phyloP scores from a whole-genome alignment of 2,113 vertebrate species.

The Polyodon spathula region DNA sequence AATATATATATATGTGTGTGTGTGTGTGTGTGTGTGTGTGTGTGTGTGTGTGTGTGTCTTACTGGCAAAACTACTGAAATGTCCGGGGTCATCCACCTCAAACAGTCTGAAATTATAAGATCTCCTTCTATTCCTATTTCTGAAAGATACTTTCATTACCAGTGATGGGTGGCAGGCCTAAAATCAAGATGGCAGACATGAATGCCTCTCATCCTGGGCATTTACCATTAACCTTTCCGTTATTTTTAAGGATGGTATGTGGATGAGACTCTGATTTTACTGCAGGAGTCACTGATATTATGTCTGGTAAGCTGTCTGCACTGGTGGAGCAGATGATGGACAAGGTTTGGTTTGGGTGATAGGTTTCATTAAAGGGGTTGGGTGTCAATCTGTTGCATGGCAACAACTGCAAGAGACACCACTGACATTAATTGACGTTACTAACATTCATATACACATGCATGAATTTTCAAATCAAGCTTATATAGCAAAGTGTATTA shows the following conservation, averaged over 20 bases:
- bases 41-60: too few species aligned
- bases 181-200: conserved; percentile 20
- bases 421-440: too few species aligned
- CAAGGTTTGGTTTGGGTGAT: not conserved
- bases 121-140: not conserved
- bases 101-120: not conserved
- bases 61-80: too few species aligned
- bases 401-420: not conserved
- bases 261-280: not conserved
- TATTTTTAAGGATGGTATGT: conserved; percentile 3
- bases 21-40: too few species aligned
- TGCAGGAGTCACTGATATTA: too few species aligned
- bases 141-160: conserved; percentile 32
- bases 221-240: conserved; percentile 17
- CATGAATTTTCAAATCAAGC: too few species aligned
- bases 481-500: too few species aligned
- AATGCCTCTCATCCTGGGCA: conserved; percentile 6
- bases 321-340: not conserved
- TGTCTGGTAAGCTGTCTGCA: not conserved
- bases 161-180: conserved; percentile 7
- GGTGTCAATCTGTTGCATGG: not conserved
- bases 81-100: not conserved
- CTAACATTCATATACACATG: too few species aligned
- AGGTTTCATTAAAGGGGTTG: not conserved
- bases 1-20: too few species aligned